Percentiles rank a stretch among this genome's conserved stretches.
phyloP scores from a whole-genome alignment of 2,113 vertebrate genomes.

The Poeciliopsis prolifica region DNA sequence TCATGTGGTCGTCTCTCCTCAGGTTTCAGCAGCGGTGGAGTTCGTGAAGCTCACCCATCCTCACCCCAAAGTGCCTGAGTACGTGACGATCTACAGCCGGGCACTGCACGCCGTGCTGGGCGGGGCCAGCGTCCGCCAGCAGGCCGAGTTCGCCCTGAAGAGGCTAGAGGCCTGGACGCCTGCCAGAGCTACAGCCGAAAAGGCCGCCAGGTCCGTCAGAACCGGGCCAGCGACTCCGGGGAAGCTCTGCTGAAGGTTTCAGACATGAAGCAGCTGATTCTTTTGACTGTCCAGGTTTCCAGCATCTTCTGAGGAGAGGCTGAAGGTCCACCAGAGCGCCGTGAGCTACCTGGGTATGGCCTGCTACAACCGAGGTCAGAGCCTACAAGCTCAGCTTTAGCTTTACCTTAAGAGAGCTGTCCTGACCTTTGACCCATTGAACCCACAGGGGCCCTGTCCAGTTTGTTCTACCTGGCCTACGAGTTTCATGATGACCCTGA shows the following conservation, averaged over 20 bases:
- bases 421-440: not conserved
- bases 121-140: slow-evolving; percentile 59
- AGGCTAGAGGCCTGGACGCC: slow-evolving; percentile 64
- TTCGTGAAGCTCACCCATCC: slow-evolving; percentile 75
- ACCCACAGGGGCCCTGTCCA: slow-evolving; percentile 65
- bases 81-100: slow-evolving; percentile 60
- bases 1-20: not conserved
- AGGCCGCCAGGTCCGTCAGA: slow-evolving; percentile 54
- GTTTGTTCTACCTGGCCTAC: slow-evolving; percentile 70
- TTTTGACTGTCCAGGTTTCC: slow-evolving; percentile 57
- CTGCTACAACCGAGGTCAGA: slow-evolving; percentile 72
- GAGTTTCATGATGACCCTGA: slow-evolving; percentile 66
- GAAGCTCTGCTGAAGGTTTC: not conserved
- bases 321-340: slow-evolving; percentile 73
- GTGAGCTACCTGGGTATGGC: slow-evolving; percentile 71
- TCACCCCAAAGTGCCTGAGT: slow-evolving; percentile 64
- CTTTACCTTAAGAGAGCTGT: not conserved
- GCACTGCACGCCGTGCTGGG: slow-evolving; percentile 68
- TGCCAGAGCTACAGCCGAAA: slow-evolving; percentile 61
- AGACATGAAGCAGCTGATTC: not conserved
- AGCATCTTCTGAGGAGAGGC: slow-evolving; percentile 38
- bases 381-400: too few species aligned
- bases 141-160: slow-evolving; percentile 63
- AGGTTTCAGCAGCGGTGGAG: slow-evolving; percentile 69
- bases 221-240: not conserved